These are phyloP conservation scores for Oreochromis tanganicae DNA, from an alignment of 2,113 vertebrate genomes.

Conservation along the genomic window DNA sequence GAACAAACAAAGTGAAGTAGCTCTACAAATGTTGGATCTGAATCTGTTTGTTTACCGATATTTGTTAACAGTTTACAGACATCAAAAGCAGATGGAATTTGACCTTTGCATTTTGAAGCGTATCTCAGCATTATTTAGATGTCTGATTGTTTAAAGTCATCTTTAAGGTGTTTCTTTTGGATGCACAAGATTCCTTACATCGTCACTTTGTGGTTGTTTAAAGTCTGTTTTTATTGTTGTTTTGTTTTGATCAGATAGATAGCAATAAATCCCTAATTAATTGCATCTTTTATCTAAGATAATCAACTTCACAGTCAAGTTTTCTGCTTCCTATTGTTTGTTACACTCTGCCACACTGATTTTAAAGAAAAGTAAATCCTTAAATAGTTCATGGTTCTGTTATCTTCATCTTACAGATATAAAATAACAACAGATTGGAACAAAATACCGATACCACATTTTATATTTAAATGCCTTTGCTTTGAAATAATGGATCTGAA, in stretches of 20 bases:
- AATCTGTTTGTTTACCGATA: background rate
- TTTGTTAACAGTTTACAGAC: background rate
- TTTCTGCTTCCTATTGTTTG: background rate
- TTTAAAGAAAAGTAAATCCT: background rate
- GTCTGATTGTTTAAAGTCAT: background rate
- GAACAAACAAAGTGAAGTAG: background rate
- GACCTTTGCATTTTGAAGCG: background rate
- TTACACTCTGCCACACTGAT: background rate
- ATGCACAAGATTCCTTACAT: background rate
- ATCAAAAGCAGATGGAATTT: background rate
- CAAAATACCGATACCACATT: background rate
- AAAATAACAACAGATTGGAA: background rate
- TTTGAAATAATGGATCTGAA: background rate
- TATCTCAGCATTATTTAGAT: background rate
- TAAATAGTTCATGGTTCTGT: background rate
- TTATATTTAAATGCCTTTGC: background rate
- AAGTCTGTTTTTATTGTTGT: background rate
- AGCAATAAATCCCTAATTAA: background rate
- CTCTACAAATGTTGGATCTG: background rate
- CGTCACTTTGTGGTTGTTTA: background rate
- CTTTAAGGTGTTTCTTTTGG: background rate
- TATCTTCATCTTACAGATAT: background rate
- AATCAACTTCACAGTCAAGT: background rate
- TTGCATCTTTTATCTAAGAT: background rate
- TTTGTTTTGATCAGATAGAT: background rate